Conservation (phyloP, 2,113 vertebrate species). For the Tyto alba region DNA sequence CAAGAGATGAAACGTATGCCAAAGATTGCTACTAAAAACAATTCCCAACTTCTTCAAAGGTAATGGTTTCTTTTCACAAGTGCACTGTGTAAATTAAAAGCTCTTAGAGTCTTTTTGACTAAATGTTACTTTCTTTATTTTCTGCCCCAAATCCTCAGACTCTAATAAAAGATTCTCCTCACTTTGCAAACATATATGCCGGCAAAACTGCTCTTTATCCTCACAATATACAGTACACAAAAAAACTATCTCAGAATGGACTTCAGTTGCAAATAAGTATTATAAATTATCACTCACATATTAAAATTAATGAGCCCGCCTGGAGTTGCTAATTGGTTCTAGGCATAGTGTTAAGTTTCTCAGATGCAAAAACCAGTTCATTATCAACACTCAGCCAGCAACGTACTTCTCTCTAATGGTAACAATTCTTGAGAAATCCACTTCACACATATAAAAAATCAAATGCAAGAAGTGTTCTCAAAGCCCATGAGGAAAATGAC, state of each 20-base stretch:
- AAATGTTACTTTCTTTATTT: neutral
- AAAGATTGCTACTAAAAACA: neutral
- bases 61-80: neutral
- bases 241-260: neutral
- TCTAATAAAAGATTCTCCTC: neutral
- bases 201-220: neutral
- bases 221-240: neutral
- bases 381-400: neutral
- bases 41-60: neutral
- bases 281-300: neutral
- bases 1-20: neutral
- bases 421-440: neutral
- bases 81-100: neutral
- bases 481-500: neutral
- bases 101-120: neutral
- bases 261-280: neutral
- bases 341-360: neutral
- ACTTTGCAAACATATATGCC: neutral
- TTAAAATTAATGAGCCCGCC: neutral
- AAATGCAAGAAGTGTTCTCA: slow-evolving; percentile 8
- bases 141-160: neutral
- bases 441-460: neutral
- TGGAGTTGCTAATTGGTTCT: slow-evolving; percentile 4
- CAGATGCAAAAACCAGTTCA: neutral
- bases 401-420: neutral